phyloP scores from a whole-genome alignment of 2,113 vertebrate species.

The Apeltes quadracus region DNA sequence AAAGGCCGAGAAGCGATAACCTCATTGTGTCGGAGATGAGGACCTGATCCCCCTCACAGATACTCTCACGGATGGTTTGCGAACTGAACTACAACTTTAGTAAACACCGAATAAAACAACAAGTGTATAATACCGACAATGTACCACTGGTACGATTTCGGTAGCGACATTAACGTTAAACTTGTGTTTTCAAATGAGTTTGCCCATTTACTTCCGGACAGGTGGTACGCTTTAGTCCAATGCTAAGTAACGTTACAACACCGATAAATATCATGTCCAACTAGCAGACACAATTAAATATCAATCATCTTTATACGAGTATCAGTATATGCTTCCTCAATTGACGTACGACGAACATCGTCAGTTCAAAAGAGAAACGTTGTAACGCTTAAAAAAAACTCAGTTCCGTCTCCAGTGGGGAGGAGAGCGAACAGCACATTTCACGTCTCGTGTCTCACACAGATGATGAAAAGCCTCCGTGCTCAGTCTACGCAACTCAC shows the following conservation, averaged over 20 bases:
- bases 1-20: constrained; percentile 25
- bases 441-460: not conserved
- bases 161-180: not conserved
- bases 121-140: not conserved
- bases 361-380: too few species aligned
- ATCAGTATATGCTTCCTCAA: too few species aligned
- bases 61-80: not conserved
- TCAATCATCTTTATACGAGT: not conserved
- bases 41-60: rapidly evolving
- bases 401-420: not conserved
- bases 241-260: too few species aligned
- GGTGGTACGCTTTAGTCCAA: not conserved
- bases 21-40: rapidly evolving
- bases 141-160: not conserved
- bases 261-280: not conserved
- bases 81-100: not conserved
- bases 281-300: too few species aligned
- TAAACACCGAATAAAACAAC: not conserved
- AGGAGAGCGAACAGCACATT: not conserved
- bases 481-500: not conserved
- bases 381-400: not conserved
- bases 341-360: too few species aligned
- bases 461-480: not conserved
- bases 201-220: not conserved
- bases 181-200: too few species aligned